These are phyloP conservation scores for Paralichthys olivaceus DNA, from an alignment of 2,113 vertebrate genomes.

Conservation along the genomic window DNA sequence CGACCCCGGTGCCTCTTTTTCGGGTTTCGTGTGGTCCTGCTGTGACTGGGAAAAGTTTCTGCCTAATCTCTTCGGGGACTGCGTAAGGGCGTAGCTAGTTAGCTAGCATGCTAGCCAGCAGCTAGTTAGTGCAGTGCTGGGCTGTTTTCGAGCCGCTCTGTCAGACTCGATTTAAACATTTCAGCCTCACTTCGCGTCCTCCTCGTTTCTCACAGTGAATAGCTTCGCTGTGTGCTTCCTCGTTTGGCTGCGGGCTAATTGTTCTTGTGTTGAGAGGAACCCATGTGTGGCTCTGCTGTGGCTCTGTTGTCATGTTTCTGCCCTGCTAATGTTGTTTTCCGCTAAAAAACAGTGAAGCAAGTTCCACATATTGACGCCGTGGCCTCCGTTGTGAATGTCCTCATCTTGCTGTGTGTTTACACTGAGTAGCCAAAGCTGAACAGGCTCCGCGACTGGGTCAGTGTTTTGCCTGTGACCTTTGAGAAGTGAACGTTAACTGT, in stretches of 20 bases:
- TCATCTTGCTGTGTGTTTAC: background rate
- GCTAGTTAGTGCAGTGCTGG: conserved; percentile 66
- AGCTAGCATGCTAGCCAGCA: conserved; percentile 72
- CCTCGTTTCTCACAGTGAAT: background rate
- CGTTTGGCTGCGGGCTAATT: conserved; percentile 41
- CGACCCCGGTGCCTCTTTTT: conserved; percentile 29
- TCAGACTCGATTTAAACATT: conserved; percentile 1
- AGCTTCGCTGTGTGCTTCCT: background rate
- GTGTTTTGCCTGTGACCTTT: conserved; percentile 45
- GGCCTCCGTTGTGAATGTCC: background rate
- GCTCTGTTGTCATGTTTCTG: conserved; percentile 60
- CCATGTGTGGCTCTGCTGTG: conserved; percentile 65
- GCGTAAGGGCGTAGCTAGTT: conserved; percentile 85
- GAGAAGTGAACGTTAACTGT: conserved; percentile 11
- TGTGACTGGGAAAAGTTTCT: conserved; percentile 85
- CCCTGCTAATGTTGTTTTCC: conserved; percentile 20
- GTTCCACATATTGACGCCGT: background rate
- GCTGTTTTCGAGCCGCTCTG: conserved; percentile 29
- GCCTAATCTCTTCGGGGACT: conserved; percentile 80
- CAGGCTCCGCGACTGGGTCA: conserved; percentile 8
- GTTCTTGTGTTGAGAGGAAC: conserved; percentile 24
- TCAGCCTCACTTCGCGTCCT: background rate
- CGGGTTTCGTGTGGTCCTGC: conserved; percentile 70
- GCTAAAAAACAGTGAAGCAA: background rate
- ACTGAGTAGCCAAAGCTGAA: conserved; percentile 5